Evolutionary conservation across 2,888 invertebrate genomes (phyloP).

Genomic region (Epirrita christyi): DNA sequence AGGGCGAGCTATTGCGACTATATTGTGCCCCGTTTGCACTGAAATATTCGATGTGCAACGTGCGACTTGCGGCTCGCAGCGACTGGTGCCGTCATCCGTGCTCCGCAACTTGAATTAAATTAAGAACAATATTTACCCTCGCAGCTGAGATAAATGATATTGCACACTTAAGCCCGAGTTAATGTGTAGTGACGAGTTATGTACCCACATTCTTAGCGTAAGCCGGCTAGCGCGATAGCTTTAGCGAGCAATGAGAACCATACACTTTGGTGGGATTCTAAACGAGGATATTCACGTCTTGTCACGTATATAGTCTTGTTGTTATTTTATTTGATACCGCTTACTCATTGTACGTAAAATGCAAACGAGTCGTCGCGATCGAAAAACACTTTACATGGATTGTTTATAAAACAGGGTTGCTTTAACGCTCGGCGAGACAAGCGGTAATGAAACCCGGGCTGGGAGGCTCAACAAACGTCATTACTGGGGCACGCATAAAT

Average conservation of each 20-base stretch:
- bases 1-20: slow-evolving; percentile 79
- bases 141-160: slow-evolving; percentile 78
- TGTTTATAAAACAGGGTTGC: slow-evolving; percentile 72
- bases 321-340: slow-evolving; percentile 66
- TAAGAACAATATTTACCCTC: slow-evolving; percentile 83
- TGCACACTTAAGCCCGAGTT: slow-evolving; percentile 76
- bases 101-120: slow-evolving; percentile 79
- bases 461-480: slow-evolving; percentile 79
- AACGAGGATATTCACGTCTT: slow-evolving; percentile 56
- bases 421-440: slow-evolving; percentile 58
- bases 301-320: slow-evolving; percentile 56
- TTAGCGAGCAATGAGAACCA: slow-evolving; percentile 46
- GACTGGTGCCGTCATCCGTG: slow-evolving; percentile 62
- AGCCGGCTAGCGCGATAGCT: slow-evolving; percentile 53
- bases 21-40: slow-evolving; percentile 72
- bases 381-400: slow-evolving; percentile 74
- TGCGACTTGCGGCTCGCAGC: slow-evolving; percentile 71
- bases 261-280: slow-evolving; percentile 53
- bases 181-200: slow-evolving; percentile 76
- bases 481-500: slow-evolving; percentile 82
- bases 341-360: slow-evolving; percentile 61
- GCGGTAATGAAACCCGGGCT: slow-evolving; percentile 73
- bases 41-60: slow-evolving; percentile 80
- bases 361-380: slow-evolving; percentile 67
- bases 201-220: slow-evolving; percentile 73